Evolutionary conservation across 1,140 invertebrate genomes (phyloP), one percentile per base, ranked within the genome.

Genomic region (Ceratina calcarata): DNA sequence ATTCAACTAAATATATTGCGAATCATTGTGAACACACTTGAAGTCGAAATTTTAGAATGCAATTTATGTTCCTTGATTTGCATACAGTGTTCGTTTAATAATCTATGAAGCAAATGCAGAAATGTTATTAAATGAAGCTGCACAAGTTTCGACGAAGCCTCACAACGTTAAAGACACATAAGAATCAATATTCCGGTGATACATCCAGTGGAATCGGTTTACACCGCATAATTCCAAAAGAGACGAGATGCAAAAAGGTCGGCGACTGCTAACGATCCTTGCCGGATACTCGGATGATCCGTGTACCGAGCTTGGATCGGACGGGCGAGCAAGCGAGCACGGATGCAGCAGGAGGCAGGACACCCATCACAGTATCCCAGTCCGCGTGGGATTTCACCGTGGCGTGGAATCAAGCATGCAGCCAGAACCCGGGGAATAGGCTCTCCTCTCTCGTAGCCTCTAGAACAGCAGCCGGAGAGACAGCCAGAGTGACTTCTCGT

Each of bases 401-500:
- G 82, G 76, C 85, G 82, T 79, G 80, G 85, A 89, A 87, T 82
- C 84, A 88, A 85, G 83, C 85, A 86, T 82, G 57, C 67, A 68
- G 74, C 60, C 64, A 10, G 37, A 45, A 10, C 37, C 37, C 37
- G 6, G 37, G 78, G 71, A 85, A 72, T 72, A 72, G 70, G 70
- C 70, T 72, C 6, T 57, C 6, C 37, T 45, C 37, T 45, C 37
- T 45, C 37, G 37, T 10, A 45, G 37, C 37, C 37, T 45, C 37
- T 45, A 10, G 37, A 45, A 10, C 37, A 45, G 37, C 37, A 10
- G 37, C 37, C 70, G 60, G 69, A 32, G 55, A 86, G 85, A 75
- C 85, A 82, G 71, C 66, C 73, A 83, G 80, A 90, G 86, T 89
- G 88, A 90, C 85, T 91, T 87, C 90, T 91, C 89, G 90, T 91